Conservation (phyloP, 2,113 vertebrate species). For the Tenrec ecaudatus region DNA sequence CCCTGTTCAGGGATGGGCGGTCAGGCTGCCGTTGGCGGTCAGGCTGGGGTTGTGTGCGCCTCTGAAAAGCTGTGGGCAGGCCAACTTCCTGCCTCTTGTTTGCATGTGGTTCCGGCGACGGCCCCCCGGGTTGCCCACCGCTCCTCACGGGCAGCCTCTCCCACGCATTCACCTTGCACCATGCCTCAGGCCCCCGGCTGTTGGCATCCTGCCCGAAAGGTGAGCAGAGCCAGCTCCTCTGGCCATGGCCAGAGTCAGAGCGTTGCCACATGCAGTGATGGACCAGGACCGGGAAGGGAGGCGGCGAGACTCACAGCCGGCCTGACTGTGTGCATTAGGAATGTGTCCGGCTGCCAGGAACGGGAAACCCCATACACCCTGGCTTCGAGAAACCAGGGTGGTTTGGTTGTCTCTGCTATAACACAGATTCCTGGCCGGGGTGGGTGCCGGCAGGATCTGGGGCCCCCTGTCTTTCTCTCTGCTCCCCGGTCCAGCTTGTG, state of each 20-base stretch:
- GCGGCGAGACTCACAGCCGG: not conserved
- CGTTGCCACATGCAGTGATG: not conserved
- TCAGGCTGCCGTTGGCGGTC: not conserved
- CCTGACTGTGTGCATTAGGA: not conserved
- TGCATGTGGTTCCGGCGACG: fast-evolving
- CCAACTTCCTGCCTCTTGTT: fast-evolving
- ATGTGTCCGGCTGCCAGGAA: too few species aligned
- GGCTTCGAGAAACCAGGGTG: not conserved
- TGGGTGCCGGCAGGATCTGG: not conserved
- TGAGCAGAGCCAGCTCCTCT: not conserved
- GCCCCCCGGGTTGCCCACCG: fast-evolving
- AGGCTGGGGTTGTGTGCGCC: not conserved
- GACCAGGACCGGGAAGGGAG: not conserved
- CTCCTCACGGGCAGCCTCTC: not conserved
- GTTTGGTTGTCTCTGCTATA: not conserved
- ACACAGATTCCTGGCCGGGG: not conserved
- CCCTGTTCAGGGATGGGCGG: not conserved
- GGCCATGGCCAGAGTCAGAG: not conserved
- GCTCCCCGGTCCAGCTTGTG: too few species aligned
- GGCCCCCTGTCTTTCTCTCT: not conserved
- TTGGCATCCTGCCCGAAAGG: not conserved
- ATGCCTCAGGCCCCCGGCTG: not conserved
- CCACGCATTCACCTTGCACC: fast-evolving
- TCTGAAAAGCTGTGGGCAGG: not conserved
- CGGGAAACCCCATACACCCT: not conserved